Percentiles rank a stretch among this genome's conserved stretches.
Evolutionary conservation across 2,888 invertebrate genomes (phyloP).

Genomic region (Cyclophora albipunctata): DNA sequence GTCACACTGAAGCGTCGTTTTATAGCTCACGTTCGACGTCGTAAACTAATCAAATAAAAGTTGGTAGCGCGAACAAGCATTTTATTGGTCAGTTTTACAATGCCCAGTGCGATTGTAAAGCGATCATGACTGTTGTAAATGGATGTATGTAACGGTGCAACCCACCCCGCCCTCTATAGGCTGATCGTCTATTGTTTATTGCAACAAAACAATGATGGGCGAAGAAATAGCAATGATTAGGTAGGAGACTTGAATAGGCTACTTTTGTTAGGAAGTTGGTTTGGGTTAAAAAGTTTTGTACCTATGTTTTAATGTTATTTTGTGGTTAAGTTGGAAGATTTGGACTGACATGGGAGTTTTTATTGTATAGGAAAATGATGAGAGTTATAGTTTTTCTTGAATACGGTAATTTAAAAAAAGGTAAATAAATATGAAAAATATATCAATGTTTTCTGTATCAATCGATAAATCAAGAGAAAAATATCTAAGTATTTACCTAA

Average conservation of each 20-base stretch:
- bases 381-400: no score
- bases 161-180: conserved; percentile 26
- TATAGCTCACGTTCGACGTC: conserved; percentile 39
- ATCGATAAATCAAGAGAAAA: no score
- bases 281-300: not conserved
- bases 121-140: conserved; percentile 34
- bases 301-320: not conserved
- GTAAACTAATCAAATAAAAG: conserved; percentile 72
- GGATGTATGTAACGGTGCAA: conserved; percentile 24
- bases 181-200: conserved; percentile 22
- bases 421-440: no score
- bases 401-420: no score
- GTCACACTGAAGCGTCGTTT: conserved; percentile 24
- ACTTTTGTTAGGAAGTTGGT: not conserved
- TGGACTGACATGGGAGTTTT: no score
- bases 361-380: no score
- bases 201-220: conserved; percentile 32
- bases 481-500: no score
- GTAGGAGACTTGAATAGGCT: conserved; percentile 21
- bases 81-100: conserved; percentile 75
- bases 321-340: no score
- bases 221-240: conserved; percentile 1
- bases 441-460: no score
- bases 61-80: conserved; percentile 68
- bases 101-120: conserved; percentile 63